These are phyloP conservation scores for Caerostris darwini DNA, from an alignment of 1,140 invertebrate species.

Conservation along the genomic window DNA sequence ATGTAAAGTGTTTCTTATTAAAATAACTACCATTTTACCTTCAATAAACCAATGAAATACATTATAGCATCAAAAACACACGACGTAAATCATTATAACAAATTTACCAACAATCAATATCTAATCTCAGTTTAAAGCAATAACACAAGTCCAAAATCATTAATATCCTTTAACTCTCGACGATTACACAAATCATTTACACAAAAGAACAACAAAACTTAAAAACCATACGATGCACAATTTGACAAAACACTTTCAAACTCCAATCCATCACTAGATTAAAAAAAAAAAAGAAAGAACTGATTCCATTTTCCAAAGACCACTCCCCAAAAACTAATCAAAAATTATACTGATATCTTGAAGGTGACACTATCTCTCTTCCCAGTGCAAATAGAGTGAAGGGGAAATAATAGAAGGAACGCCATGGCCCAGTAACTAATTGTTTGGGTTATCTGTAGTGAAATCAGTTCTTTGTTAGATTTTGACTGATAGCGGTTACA, in stretches of 20 bases:
- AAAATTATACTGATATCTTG: not conserved
- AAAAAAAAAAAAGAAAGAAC: not conserved
- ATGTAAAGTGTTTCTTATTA: no score
- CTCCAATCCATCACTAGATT: not conserved
- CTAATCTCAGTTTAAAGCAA: not conserved
- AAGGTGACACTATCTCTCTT: not conserved
- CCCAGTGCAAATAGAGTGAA: not conserved
- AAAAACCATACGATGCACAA: not conserved
- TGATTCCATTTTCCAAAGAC: constrained; percentile 12
- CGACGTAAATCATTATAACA: not conserved
- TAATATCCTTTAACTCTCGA: not conserved
- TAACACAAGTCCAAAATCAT: not conserved
- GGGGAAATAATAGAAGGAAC: not conserved
- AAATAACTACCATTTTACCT: no score
- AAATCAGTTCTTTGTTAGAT: constrained; percentile 18
- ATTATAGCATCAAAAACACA: no score
- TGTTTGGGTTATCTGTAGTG: not conserved
- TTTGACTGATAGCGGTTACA: not conserved
- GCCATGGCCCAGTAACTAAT: not conserved
- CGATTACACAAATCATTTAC: not conserved
- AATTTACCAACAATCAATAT: not conserved
- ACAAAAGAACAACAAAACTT: not conserved
- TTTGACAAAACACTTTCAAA: not conserved
- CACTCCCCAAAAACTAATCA: constrained; percentile 13
- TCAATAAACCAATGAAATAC: no score